Conservation (phyloP, 2,888 invertebrate species). For the Tetrapedia diversipes region DNA sequence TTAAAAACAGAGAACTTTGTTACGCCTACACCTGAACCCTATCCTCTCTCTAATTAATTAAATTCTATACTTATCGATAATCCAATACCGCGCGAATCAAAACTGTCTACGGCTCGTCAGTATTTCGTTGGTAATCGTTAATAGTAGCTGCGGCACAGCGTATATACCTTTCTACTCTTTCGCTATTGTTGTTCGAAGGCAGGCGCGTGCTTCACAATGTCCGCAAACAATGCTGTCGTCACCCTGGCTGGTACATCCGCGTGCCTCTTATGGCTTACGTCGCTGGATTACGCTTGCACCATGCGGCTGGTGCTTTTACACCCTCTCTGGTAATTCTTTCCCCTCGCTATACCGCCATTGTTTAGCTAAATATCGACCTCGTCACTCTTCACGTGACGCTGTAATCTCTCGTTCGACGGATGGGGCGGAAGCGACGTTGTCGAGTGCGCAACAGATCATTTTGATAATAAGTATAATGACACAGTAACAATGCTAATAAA, state of each 20-base stretch:
- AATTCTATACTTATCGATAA: no score
- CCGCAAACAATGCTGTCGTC: constrained; percentile 38
- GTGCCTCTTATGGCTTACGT: constrained; percentile 33
- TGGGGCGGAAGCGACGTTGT: no score
- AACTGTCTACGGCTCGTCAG: no score
- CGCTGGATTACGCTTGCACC: constrained; percentile 33
- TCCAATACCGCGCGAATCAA: no score
- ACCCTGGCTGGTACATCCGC: constrained; percentile 22
- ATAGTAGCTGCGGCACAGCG: background rate
- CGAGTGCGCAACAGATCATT: no score
- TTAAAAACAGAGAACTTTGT: no score
- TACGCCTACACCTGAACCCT: no score
- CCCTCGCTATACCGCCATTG: constrained; percentile 7
- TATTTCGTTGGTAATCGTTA: background rate
- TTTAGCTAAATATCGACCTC: constrained; percentile 26
- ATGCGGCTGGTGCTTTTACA: constrained; percentile 27
- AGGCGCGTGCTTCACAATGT: constrained; percentile 21
- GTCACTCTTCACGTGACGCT: constrained; percentile 35
- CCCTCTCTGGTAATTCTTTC: constrained; percentile 19
- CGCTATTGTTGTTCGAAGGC: constrained; percentile 4
- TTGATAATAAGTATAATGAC: no score
- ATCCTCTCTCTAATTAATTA: no score
- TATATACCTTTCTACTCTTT: constrained; percentile 12
- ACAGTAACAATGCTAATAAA: no score
- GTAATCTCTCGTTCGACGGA: constrained; percentile 30